Evolutionary conservation across 2,888 invertebrate genomes (phyloP).

Genomic region (Cheilosia soror): DNA sequence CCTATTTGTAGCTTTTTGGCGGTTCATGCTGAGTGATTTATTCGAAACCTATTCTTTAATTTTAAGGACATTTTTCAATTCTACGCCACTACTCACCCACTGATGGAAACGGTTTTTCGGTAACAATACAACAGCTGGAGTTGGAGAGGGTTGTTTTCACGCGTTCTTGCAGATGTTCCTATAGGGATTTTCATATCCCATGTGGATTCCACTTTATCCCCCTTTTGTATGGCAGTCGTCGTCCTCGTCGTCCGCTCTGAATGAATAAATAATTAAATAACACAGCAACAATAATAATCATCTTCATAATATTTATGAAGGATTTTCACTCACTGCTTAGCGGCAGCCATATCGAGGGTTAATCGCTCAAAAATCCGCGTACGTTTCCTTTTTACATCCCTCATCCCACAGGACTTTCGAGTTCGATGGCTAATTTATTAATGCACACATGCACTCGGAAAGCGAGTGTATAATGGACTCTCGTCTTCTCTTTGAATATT

Average conservation of each 20-base stretch:
- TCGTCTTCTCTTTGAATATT: conserved; percentile 47
- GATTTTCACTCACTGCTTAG: conserved; percentile 37
- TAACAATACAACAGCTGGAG: conserved; percentile 49
- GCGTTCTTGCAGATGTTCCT: conserved; percentile 58
- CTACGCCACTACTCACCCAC: not conserved
- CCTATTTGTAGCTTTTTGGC: conserved; percentile 1
- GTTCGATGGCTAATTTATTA: conserved; percentile 68
- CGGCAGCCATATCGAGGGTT: conserved; percentile 61
- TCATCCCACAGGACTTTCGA: conserved; percentile 8
- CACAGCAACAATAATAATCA: conserved; percentile 69
- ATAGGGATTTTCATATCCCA: conserved; percentile 35
- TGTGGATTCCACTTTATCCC: conserved; percentile 37
- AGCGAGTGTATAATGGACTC: conserved; percentile 67
- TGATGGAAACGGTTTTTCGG: conserved; percentile 1
- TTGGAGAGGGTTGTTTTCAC: conserved; percentile 47
- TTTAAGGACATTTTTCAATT: conserved; percentile 27
- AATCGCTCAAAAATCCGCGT: conserved; percentile 72
- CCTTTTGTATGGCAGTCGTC: conserved; percentile 29
- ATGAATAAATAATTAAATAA: conserved; percentile 75
- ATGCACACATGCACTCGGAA: conserved; percentile 70
- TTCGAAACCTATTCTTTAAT: conserved; percentile 19
- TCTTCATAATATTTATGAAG: conserved; percentile 68
- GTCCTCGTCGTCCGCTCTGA: no score
- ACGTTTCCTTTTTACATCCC: conserved; percentile 40
- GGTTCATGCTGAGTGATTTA: conserved; percentile 54